Conservation (phyloP, 2,888 invertebrate species). For the Nomada ferruginata region DNA sequence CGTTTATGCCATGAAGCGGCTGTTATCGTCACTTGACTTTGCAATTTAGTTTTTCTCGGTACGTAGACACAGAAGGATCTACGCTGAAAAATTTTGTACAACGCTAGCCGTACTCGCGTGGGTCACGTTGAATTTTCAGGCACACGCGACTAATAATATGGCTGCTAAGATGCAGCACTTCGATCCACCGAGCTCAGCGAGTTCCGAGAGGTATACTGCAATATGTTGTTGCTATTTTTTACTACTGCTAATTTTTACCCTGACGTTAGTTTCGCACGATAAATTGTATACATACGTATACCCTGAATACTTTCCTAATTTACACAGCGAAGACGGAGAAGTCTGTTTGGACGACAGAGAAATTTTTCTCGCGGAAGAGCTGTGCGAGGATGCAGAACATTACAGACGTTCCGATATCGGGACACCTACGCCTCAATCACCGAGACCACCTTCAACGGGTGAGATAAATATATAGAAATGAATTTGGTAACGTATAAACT, state of each 20-base stretch:
- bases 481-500: not conserved
- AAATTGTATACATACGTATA: not conserved
- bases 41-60: too few species aligned
- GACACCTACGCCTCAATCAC: conserved; percentile 90
- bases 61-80: too few species aligned
- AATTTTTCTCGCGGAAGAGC: conserved; percentile 75
- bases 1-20: too few species aligned
- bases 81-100: not conserved
- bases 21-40: too few species aligned
- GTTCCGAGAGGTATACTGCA: conserved; percentile 92
- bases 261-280: not conserved
- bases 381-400: conserved; percentile 75
- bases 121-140: not conserved
- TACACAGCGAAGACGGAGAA: conserved; percentile 76
- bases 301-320: not conserved
- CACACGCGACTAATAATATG: conserved; percentile 77
- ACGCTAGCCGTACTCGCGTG: conserved; percentile 17
- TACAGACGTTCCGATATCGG: conserved; percentile 75
- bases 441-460: conserved; percentile 91
- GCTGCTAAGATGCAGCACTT: conserved; percentile 87
- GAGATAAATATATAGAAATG: conserved; percentile 60
- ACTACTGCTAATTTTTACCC: too few species aligned
- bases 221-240: not conserved
- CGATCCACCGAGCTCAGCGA: conserved; percentile 95
- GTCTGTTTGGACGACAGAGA: conserved; percentile 77